Conservation (phyloP, 2,797 vertebrate genomes). For the Rhinella marina region DNA sequence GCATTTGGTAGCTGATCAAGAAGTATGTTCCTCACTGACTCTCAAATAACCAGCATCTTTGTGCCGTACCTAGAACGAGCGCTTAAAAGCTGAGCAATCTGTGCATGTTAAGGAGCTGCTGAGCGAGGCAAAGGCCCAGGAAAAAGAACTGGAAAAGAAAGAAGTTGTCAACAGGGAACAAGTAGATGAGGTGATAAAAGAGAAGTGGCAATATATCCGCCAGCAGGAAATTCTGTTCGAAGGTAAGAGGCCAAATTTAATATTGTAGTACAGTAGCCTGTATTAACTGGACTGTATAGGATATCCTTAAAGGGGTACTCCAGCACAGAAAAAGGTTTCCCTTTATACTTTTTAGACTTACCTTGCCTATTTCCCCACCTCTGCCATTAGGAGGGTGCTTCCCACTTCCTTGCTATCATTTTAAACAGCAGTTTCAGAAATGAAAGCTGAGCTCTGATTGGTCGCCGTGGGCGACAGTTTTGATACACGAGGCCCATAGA, state of each 20-base stretch:
- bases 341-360: too few species aligned
- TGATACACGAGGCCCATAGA: too few species aligned
- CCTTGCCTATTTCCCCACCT: too few species aligned
- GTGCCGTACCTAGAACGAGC: constrained; percentile 69
- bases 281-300: too few species aligned
- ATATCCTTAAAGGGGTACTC: too few species aligned
- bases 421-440: too few species aligned
- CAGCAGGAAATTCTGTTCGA: constrained; percentile 74
- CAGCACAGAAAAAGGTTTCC: too few species aligned
- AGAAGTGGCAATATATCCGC: constrained; percentile 71
- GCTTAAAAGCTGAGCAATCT: constrained; percentile 72
- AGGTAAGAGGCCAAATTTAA: constrained; percentile 68
- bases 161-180: constrained; percentile 72
- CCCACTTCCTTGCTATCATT: too few species aligned
- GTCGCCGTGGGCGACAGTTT: too few species aligned
- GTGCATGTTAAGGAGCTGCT: constrained; percentile 67
- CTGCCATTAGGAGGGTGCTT: too few species aligned
- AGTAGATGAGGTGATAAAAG: constrained; percentile 73
- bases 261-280: not conserved
- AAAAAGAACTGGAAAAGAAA: constrained; percentile 65
- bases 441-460: too few species aligned
- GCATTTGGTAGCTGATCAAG: not conserved
- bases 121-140: constrained; percentile 70
- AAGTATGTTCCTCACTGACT: not conserved
- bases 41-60: not conserved